Percentiles rank a stretch among this genome's conserved stretches.
phyloP scores from a whole-genome alignment of 2,797 vertebrate species.

The Lophotriccus pileatus region DNA sequence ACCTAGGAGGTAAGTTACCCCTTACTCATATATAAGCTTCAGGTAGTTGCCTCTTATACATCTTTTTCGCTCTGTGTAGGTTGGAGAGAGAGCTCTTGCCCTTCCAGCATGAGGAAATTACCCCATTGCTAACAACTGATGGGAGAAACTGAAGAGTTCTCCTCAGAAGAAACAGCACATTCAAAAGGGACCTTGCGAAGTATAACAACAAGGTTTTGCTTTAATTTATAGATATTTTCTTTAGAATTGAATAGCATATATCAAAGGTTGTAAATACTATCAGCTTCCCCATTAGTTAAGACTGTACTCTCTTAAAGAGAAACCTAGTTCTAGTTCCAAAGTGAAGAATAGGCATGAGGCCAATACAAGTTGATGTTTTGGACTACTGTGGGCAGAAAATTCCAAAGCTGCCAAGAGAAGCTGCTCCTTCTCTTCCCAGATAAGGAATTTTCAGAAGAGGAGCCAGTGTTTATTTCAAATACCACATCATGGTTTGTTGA shows the following conservation, averaged over 20 bases:
- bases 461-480: neutral
- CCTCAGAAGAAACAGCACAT: neutral
- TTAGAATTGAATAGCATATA: neutral
- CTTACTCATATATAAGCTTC: neutral
- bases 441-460: neutral
- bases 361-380: neutral
- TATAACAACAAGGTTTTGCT: neutral
- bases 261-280: neutral
- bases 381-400: neutral
- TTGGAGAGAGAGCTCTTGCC: neutral
- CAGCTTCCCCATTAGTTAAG: neutral
- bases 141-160: neutral
- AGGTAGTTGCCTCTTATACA: neutral
- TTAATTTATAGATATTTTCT: neutral
- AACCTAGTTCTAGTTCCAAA: neutral
- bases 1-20: neutral
- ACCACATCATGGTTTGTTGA: neutral
- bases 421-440: neutral
- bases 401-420: neutral
- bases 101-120: neutral
- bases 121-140: neutral
- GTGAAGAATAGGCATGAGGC: neutral
- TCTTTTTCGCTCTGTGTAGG: neutral
- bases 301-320: neutral
- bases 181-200: neutral